Evolutionary conservation across 2,797 vertebrate genomes (phyloP).

Genomic region (Urophycis tenuis): DNA sequence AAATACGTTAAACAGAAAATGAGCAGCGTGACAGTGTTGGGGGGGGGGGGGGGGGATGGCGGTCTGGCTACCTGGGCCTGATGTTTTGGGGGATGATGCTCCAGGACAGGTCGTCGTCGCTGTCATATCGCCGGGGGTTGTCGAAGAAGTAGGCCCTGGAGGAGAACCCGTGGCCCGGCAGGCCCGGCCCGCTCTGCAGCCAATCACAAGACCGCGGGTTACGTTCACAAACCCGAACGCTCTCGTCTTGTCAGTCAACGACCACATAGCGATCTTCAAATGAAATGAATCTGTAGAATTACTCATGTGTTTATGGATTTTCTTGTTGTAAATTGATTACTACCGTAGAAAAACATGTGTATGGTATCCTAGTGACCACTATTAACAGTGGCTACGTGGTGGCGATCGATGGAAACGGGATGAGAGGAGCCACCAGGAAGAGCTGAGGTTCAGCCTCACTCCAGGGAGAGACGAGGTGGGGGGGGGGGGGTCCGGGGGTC

Average conservation of each 20-base stretch:
- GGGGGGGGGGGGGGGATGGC: not conserved
- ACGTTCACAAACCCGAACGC: not conserved
- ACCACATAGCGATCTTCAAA: not conserved
- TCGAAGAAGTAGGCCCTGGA: constrained; percentile 92
- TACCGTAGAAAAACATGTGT: no score
- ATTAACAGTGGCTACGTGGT: not conserved
- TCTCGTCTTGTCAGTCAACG: not conserved
- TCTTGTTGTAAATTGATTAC: not conserved
- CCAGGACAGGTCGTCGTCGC: constrained; percentile 91
- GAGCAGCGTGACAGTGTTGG: not conserved
- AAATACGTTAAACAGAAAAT: no score
- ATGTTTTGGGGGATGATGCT: constrained; percentile 84
- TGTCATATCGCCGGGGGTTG: constrained; percentile 93
- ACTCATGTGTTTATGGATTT: not conserved
- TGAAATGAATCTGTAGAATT: not conserved
- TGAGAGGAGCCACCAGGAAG: not conserved
- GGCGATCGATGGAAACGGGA: not conserved
- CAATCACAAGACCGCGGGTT: not conserved
- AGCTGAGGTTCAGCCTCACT: not conserved
- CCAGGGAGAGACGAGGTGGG: not conserved
- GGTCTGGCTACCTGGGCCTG: constrained; percentile 76
- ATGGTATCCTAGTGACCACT: not conserved
- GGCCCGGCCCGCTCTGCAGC: constrained; percentile 70
- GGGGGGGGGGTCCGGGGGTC: no score
- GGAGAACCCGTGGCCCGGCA: constrained; percentile 85